Percentiles rank a stretch among this genome's conserved stretches.
Conservation (phyloP, 2,888 invertebrate genomes). For the Melinopterus prodromus region DNA sequence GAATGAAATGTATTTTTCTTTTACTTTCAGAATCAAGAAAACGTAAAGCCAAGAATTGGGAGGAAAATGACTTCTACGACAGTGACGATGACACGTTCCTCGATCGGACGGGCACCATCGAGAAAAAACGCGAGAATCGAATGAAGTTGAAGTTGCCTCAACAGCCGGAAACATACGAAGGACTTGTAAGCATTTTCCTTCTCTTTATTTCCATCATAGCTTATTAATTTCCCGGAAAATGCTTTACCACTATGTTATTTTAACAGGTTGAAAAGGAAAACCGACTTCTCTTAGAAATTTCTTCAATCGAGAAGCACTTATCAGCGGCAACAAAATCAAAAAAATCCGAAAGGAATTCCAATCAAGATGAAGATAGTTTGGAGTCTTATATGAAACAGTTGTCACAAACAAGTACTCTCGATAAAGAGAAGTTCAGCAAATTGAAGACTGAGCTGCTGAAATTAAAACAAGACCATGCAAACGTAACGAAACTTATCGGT, state of each 20-base stretch:
- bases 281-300: constrained; percentile 63
- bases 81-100: constrained; percentile 96
- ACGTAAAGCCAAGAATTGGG: constrained; percentile 79
- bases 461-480: constrained; percentile 73
- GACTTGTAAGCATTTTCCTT: constrained; percentile 60
- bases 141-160: constrained; percentile 73
- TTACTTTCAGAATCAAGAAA: constrained; percentile 75
- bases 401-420: constrained; percentile 59
- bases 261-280: constrained; percentile 70
- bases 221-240: constrained; percentile 36
- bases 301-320: constrained; percentile 67
- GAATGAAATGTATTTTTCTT: background rate
- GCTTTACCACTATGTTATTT: background rate
- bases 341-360: constrained; percentile 56
- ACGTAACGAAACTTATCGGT: constrained; percentile 75
- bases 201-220: constrained; percentile 16
- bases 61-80: constrained; percentile 90
- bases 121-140: constrained; percentile 82
- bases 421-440: constrained; percentile 69
- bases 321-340: constrained; percentile 19
- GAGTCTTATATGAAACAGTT: constrained; percentile 85
- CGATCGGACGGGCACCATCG: constrained; percentile 93
- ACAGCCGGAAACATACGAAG: constrained; percentile 70
- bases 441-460: constrained; percentile 75
- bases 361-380: constrained; percentile 73